A percentile compares a stretch with the other conserved stretches of the same genome.
phyloP scores from a whole-genome alignment of 1,140 invertebrate species.

The Augochlora pura region DNA sequence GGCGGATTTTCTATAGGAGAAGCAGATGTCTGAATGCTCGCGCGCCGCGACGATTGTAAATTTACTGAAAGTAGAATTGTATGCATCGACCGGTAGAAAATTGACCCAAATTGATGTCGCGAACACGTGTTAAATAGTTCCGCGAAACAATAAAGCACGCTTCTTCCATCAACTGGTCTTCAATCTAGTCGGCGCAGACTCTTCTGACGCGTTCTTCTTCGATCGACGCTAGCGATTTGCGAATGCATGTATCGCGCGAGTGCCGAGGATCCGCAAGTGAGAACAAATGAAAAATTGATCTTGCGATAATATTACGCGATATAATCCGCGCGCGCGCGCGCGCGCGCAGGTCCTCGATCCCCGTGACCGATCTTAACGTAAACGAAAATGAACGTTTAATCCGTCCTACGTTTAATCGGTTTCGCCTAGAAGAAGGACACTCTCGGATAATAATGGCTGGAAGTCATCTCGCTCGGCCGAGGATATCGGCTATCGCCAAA shows the following conservation, averaged over 20 bases:
- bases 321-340: too few species aligned
- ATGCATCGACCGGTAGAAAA: neutral
- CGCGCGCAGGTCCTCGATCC: too few species aligned
- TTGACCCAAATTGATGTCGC: neutral
- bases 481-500: constrained; percentile 47
- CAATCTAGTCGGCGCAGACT: neutral
- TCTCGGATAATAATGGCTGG: neutral
- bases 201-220: neutral
- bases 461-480: constrained; percentile 8
- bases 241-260: too few species aligned
- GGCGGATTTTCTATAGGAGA: neutral
- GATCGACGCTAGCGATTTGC: neutral
- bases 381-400: too few species aligned
- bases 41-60: neutral
- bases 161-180: neutral
- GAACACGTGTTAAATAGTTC: neutral
- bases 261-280: too few species aligned
- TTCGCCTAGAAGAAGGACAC: neutral
- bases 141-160: neutral
- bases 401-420: too few species aligned
- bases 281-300: too few species aligned
- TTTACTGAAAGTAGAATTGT: neutral
- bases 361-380: too few species aligned
- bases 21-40: neutral
- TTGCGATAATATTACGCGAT: too few species aligned